Conservation (phyloP, 2,113 vertebrate genomes). For the Brachirus orientalis region DNA sequence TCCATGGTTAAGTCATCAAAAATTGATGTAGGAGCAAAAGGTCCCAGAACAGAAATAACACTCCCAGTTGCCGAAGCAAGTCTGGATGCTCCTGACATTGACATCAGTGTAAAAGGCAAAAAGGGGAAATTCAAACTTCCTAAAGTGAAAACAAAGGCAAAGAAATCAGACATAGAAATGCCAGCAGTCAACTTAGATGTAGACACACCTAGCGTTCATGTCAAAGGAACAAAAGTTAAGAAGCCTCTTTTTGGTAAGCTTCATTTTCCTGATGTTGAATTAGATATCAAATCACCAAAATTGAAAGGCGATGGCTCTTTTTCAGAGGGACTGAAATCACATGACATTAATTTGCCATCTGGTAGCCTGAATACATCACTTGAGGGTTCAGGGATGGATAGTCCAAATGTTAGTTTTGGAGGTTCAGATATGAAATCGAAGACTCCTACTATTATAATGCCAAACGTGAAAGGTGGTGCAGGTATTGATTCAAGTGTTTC, state of each 20-base stretch:
- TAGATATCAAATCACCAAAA: constrained; percentile 91
- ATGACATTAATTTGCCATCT: constrained; percentile 71
- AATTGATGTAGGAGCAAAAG: constrained; percentile 82
- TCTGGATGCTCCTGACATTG: constrained; percentile 81
- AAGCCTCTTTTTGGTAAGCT: constrained; percentile 91
- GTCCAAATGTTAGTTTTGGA: constrained; percentile 62
- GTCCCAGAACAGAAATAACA: constrained; percentile 79
- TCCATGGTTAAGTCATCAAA: constrained; percentile 81
- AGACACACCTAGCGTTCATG: constrained; percentile 61
- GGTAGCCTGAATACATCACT: constrained; percentile 47
- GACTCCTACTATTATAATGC: constrained; percentile 75
- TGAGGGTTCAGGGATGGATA: constrained; percentile 48
- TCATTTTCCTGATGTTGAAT: constrained; percentile 92
- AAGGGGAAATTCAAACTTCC: constrained; percentile 95
- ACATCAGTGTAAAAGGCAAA: constrained; percentile 82
- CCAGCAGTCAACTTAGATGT: constrained; percentile 69
- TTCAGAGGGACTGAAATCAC: constrained; percentile 69
- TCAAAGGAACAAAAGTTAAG: constrained; percentile 85
- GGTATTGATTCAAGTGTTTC: constrained; percentile 47
- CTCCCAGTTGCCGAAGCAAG: constrained; percentile 78
- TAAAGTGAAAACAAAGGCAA: constrained; percentile 89
- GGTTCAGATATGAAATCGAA: constrained; percentile 79
- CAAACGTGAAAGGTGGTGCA: constrained; percentile 63
- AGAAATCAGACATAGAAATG: constrained; percentile 69
- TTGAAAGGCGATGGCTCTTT: constrained; percentile 80